Base-by-base conservation (phyloP, 2,113 vertebrate species). In the Setophaga kirtlandii region DNA sequence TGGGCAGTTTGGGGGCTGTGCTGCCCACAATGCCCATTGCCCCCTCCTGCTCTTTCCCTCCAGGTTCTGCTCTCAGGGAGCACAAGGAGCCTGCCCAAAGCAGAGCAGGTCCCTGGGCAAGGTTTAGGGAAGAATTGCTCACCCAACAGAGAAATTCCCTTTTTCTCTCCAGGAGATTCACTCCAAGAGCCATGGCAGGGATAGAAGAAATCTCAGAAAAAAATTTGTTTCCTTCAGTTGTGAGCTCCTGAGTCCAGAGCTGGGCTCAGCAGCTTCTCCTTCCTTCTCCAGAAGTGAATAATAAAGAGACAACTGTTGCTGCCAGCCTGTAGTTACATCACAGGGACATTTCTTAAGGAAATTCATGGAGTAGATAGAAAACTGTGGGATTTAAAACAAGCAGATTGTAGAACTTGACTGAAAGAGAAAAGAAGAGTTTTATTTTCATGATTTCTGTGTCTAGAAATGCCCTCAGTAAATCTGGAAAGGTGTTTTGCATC, bases 101-200 rank as follows among this genome's bases (percentile, higher is more conserved):
- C 82, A 9, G 3, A 60, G 6, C 1, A 5, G 23, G 12, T 8
- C 15, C 24, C 0, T 0, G 4, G 10, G 1, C 2, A 0, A 10
- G 5, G 73, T 33, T 13, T 3, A 4, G 30, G 2, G 22, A 74
- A 19, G 31, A n/a, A 24, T 13, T 17, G 14, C 4, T 23, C 77
- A 4, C 30, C 7, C 33, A 9, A 1, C 5, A 52, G 33, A 18
- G 49, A 60, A 87, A 42, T 0, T 41, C 28, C 20, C 9, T 20
- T 4, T 44, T 60, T 56, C 49, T 37, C 17, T 35, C 5, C 68
- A 23, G 53, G 18, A 55, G 6, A 28, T 5, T 4, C 50, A 8
- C 4, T 9, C 49, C 1, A 6, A n/a, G 60, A 28, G 31, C 20
- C 5, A 0, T 0, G 1, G 33, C 8, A 75, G 62, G 33, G n/a